phyloP scores from a whole-genome alignment of 2,797 vertebrate genomes.

The Fistularia tabacaria region DNA sequence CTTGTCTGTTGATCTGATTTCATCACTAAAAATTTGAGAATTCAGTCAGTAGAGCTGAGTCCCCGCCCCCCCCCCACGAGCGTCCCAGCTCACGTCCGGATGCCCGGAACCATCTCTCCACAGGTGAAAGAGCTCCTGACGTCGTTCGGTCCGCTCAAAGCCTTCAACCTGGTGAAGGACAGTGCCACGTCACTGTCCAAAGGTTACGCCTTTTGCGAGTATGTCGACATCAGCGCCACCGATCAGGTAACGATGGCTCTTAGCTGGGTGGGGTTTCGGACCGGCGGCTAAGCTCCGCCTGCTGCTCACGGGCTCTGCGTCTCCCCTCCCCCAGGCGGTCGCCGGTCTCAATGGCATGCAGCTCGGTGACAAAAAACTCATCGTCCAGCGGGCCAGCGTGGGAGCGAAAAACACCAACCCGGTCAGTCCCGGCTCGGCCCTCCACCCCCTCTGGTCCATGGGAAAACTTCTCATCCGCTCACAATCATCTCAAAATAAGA shows the following conservation, averaged over 20 bases:
- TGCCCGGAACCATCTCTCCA: slow-evolving; percentile 10
- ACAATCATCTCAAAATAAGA: too few relatives aligned
- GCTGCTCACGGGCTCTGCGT: neutral
- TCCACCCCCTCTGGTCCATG: too few relatives aligned
- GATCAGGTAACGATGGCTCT: slow-evolving; percentile 63
- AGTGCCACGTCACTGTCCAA: slow-evolving; percentile 80
- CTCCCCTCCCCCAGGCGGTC: slow-evolving; percentile 60
- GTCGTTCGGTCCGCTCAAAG: slow-evolving; percentile 78
- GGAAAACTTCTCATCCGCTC: too few relatives aligned
- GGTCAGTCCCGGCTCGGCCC: slow-evolving; percentile 48
- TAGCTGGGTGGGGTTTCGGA: too few relatives aligned
- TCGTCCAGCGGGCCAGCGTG: slow-evolving; percentile 78
- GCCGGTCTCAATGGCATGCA: slow-evolving; percentile 80
- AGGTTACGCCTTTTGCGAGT: slow-evolving; percentile 81
- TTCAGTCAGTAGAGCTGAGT: slow-evolving; percentile 26
- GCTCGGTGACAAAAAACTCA: slow-evolving; percentile 79
- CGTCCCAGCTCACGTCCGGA: slow-evolving; percentile 14
- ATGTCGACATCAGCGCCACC: slow-evolving; percentile 74
- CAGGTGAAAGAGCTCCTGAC: slow-evolving; percentile 82
- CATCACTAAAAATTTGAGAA: slow-evolving; percentile 16
- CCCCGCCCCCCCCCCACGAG: slow-evolving; percentile 12
- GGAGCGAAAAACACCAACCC: slow-evolving; percentile 76
- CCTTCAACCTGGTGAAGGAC: slow-evolving; percentile 82
- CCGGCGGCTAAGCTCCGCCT: too few relatives aligned
- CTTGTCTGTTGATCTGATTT: too few relatives aligned